These are phyloP conservation scores for Pangasianodon gigas DNA, from an alignment of 2,113 vertebrate species.

Conservation along the genomic window DNA sequence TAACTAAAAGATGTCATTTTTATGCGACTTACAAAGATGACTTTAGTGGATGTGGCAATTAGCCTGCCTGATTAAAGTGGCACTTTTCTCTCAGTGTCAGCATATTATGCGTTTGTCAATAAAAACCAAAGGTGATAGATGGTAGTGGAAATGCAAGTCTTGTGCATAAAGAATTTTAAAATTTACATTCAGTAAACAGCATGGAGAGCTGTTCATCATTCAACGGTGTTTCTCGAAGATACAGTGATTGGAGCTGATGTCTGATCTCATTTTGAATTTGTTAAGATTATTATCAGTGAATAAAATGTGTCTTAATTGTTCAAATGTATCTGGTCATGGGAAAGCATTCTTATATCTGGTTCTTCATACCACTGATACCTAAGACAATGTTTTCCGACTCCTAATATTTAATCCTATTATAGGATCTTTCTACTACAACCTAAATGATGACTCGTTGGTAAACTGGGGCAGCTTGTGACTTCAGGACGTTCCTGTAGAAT, in stretches of 20 bases:
- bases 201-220: neutral
- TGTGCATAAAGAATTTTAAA: constrained; percentile 32
- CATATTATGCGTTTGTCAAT: constrained; percentile 54
- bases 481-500: neutral
- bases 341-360: neutral
- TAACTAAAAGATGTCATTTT: constrained; percentile 49
- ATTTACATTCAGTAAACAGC: constrained; percentile 13
- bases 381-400: neutral
- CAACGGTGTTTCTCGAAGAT: neutral
- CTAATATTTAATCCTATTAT: constrained; percentile 3
- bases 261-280: neutral
- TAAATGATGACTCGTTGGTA: neutral
- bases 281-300: constrained; percentile 9
- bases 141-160: constrained; percentile 30
- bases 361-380: neutral
- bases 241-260: neutral
- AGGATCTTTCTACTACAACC: neutral
- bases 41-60: constrained; percentile 53
- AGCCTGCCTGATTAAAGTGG: constrained; percentile 45
- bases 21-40: constrained; percentile 45
- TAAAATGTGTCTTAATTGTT: neutral
- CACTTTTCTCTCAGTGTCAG: constrained; percentile 49
- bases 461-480: neutral
- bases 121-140: constrained; percentile 50
- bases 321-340: neutral